These are phyloP conservation scores for Gastracanthus pulcherrimus DNA, from an alignment of 2,888 invertebrate species.

Conservation along the genomic window DNA sequence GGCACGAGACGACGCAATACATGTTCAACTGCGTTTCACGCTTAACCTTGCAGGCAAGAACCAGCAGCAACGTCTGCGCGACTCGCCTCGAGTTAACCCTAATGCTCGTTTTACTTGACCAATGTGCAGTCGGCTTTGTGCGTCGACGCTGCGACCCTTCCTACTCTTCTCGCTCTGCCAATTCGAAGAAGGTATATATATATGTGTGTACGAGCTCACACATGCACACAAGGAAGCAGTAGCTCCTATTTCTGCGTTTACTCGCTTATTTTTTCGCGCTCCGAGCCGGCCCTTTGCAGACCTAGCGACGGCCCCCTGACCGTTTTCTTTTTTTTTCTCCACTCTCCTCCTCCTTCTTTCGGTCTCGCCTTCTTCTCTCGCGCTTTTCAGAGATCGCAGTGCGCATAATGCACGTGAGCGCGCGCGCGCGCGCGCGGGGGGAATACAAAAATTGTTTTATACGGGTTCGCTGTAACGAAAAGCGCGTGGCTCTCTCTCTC, in stretches of 20 bases:
- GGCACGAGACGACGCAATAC: neutral
- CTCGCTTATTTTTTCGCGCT: neutral
- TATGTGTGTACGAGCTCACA: too few relatives aligned
- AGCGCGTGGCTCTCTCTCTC: too few relatives aligned
- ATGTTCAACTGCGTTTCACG: slow-evolving; percentile 9
- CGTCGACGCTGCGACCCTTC: slow-evolving; percentile 9
- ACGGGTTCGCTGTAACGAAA: neutral
- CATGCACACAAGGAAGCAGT: neutral
- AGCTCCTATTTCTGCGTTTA: neutral
- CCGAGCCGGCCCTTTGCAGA: too few relatives aligned
- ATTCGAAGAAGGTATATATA: too few relatives aligned
- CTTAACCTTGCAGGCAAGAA: slow-evolving; percentile 33
- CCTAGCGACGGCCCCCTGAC: slow-evolving; percentile 1
- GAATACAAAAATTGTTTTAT: neutral
- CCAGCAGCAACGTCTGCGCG: too few relatives aligned
- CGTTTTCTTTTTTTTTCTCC: neutral
- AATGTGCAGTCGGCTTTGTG: slow-evolving; percentile 34
- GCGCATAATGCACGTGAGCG: neutral
- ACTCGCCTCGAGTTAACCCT: slow-evolving; percentile 26
- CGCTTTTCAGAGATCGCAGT: neutral
- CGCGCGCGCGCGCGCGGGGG: too few relatives aligned
- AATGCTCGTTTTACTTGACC: slow-evolving; percentile 39
- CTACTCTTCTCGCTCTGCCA: neutral
- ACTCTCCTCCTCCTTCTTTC: neutral
- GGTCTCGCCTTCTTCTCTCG: neutral